phyloP scores from a whole-genome alignment of 2,888 invertebrate species.

The Stenurella melanura region DNA sequence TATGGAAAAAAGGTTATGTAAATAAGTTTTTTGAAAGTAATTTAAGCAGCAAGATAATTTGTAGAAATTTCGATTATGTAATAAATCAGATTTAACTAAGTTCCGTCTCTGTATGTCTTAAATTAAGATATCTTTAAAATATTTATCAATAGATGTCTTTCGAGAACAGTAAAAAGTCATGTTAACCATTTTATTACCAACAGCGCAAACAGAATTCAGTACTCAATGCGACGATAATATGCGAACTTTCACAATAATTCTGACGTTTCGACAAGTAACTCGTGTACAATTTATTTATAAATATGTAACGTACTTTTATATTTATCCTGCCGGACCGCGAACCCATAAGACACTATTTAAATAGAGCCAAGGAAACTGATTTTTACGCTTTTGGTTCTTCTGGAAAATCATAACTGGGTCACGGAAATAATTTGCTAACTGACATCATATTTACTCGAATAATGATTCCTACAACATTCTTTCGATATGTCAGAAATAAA shows the following conservation, averaged over 20 bases:
- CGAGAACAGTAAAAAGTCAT: neutral
- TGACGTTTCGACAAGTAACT: constrained; percentile 4
- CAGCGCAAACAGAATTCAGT: neutral
- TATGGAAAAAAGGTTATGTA: too few relatives aligned
- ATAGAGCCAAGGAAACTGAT: constrained; percentile 1
- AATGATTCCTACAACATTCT: neutral
- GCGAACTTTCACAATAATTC: neutral
- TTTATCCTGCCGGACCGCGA: neutral
- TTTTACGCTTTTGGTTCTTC: neutral
- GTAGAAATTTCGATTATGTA: too few relatives aligned
- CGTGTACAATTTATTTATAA: constrained; percentile 7
- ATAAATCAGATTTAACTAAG: neutral
- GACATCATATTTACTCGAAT: neutral
- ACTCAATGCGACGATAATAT: neutral
- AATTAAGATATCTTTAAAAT: neutral
- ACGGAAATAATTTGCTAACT: neutral
- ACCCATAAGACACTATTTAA: neutral
- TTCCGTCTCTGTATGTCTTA: neutral
- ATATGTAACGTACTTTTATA: neutral
- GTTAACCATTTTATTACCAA: neutral
- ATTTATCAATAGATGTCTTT: neutral
- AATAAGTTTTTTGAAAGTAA: too few relatives aligned
- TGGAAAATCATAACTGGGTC: neutral
- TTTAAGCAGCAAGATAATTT: too few relatives aligned
- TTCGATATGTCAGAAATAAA: neutral